Conservation (phyloP, 2,113 vertebrate species). For the Alethe castanea region DNA sequence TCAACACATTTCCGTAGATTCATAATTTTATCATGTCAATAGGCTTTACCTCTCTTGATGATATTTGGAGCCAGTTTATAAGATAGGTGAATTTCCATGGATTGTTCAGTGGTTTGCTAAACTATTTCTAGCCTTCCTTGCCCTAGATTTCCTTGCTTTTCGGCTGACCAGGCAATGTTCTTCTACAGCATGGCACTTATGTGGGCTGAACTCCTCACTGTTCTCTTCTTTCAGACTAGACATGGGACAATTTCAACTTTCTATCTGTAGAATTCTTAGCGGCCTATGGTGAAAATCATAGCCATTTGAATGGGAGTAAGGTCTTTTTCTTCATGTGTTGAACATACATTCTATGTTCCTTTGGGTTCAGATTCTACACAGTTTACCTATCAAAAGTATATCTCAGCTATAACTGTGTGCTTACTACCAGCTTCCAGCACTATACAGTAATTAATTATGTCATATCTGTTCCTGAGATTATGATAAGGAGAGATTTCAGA, state of each 20-base stretch:
- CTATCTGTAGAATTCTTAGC: not conserved
- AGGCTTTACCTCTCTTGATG: not conserved
- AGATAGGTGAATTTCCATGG: not conserved
- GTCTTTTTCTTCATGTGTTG: not conserved
- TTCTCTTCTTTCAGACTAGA: not conserved
- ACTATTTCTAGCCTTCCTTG: not conserved
- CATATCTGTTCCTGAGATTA: not conserved
- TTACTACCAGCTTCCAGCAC: not conserved
- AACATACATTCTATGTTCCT: not conserved
- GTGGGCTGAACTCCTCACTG: not conserved
- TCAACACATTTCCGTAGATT: not conserved
- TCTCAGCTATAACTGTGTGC: not conserved
- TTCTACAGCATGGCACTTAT: not conserved
- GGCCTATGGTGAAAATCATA: not conserved
- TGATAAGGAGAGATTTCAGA: not conserved
- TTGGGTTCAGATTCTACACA: not conserved
- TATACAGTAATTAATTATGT: not conserved
- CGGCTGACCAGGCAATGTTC: not conserved
- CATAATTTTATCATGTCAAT: not conserved
- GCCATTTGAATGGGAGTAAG: not conserved
- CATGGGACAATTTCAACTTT: not conserved
- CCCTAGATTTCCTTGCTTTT: accelerated
- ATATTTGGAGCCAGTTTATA: not conserved
- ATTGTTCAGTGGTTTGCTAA: not conserved
- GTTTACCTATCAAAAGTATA: not conserved